These are phyloP conservation scores for Neodon shergylaensis DNA, from an alignment of 2,113 vertebrate species.

Conservation along the genomic window DNA sequence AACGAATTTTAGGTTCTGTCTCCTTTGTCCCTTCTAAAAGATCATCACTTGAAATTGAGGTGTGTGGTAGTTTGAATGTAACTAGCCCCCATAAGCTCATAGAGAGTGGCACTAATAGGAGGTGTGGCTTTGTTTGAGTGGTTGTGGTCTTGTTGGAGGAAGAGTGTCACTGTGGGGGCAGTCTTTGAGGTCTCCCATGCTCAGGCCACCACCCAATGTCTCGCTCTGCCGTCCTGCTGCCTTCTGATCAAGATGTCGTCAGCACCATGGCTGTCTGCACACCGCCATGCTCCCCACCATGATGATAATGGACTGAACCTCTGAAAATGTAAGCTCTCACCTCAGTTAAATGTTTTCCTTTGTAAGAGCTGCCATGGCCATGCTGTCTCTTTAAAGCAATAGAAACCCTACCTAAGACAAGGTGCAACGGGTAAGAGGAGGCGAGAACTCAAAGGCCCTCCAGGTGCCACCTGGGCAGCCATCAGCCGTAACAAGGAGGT, in stretches of 20 bases:
- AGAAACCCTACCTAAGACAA: background rate
- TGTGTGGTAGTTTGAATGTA: background rate
- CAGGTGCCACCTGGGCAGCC: background rate
- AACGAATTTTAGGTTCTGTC: background rate
- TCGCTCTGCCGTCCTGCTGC: background rate
- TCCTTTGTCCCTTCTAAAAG: background rate
- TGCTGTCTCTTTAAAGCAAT: background rate
- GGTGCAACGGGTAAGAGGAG: background rate
- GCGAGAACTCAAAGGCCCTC: background rate
- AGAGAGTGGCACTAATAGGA: background rate
- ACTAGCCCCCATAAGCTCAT: background rate
- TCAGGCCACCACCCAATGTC: background rate
- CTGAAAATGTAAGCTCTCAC: background rate
- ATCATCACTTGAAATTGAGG: background rate
- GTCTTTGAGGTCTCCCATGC: background rate
- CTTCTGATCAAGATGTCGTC: background rate
- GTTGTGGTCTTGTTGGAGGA: background rate
- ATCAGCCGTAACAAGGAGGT: no score
- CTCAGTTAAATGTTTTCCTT: background rate
- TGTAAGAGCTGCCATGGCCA: background rate
- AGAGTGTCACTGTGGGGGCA: background rate
- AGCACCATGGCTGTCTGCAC: background rate
- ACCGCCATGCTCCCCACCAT: background rate
- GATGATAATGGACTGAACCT: background rate
- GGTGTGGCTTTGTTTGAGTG: background rate